phyloP scores from a whole-genome alignment of 2,797 vertebrate genomes.

The Heterohyrax brucei region DNA sequence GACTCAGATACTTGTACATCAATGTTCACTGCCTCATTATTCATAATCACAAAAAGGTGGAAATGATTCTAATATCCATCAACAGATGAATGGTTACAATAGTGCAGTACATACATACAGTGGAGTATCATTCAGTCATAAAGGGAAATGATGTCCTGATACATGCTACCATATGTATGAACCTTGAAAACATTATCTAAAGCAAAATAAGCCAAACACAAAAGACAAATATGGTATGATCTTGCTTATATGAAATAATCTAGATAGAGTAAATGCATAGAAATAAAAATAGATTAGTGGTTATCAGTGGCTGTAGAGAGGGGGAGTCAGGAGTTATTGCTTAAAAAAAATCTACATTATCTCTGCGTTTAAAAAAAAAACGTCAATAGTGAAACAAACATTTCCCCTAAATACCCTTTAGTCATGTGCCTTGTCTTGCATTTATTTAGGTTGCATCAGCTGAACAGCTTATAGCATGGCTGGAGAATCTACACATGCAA shows the following conservation, averaged over 20 bases:
- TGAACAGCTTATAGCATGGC: constrained; percentile 10
- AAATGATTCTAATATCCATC: no score
- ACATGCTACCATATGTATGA: neutral
- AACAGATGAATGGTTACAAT: neutral
- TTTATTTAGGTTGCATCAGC: constrained; percentile 66
- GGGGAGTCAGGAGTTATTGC: neutral
- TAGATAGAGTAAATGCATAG: neutral
- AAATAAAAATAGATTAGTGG: neutral
- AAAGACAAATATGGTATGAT: neutral
- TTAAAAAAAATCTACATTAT: neutral
- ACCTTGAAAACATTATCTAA: neutral
- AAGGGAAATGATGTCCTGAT: neutral
- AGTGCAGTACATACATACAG: neutral
- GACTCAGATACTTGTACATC: neutral
- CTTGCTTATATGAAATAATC: neutral
- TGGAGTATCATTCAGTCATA: neutral
- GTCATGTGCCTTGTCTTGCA: constrained; percentile 60
- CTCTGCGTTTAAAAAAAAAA: neutral
- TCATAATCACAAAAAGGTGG: no score
- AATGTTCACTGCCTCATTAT: no score
- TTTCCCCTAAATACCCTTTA: constrained; percentile 73
- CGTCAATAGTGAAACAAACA: constrained; percentile 72
- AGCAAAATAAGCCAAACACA: neutral
- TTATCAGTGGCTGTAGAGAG: neutral
- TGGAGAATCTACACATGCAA: constrained; percentile 24